Evolutionary conservation across 2,888 invertebrate species (phyloP).

Genomic region (Ommatoiulus sabulosus): DNA sequence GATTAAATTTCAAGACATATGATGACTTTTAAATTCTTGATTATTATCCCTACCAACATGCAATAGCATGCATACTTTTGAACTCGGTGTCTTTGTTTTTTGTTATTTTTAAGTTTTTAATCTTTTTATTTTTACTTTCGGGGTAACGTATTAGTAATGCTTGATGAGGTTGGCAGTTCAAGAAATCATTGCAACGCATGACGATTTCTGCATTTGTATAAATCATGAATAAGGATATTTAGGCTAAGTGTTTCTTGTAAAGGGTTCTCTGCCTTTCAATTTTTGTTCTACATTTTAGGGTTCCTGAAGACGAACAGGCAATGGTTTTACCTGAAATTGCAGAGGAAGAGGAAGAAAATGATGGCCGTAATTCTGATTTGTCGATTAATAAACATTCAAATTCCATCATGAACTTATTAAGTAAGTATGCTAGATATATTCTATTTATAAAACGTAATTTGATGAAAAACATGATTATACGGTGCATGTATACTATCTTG

Average conservation of each 20-base stretch:
- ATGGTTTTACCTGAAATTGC: slow-evolving; percentile 72
- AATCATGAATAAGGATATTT: neutral
- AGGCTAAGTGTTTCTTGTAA: neutral
- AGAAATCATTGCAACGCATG: neutral
- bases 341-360: slow-evolving; percentile 70
- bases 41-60: no score
- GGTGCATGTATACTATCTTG: no score
- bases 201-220: neutral
- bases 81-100: no score
- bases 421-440: slow-evolving; percentile 17
- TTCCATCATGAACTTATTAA: slow-evolving; percentile 59
- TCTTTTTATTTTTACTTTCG: neutral
- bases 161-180: neutral
- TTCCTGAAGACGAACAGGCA: slow-evolving; percentile 72
- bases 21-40: no score
- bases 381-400: slow-evolving; percentile 58
- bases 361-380: slow-evolving; percentile 57
- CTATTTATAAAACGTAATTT: no score
- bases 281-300: slow-evolving; percentile 65
- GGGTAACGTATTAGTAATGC: neutral
- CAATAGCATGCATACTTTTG: no score
- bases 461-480: no score
- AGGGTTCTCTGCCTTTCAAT: neutral
- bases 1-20: no score
- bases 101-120: no score